phyloP scores from a whole-genome alignment of 1,140 invertebrate genomes.

The Drosophila bocqueti region DNA sequence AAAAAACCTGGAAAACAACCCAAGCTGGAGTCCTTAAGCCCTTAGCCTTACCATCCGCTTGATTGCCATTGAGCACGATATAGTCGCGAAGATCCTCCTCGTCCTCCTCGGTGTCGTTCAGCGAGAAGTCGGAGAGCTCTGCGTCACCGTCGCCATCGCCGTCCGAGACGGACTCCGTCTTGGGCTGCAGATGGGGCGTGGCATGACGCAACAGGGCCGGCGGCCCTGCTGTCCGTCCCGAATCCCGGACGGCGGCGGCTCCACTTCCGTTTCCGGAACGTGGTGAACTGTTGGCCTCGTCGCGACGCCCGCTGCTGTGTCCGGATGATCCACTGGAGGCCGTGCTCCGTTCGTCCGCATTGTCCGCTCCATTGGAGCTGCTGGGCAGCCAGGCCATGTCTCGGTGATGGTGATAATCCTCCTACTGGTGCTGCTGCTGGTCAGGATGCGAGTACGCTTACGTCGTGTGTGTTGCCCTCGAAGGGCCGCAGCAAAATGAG shows the following conservation, averaged over 20 bases:
- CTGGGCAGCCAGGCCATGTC: slow-evolving; percentile 72
- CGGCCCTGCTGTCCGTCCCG: slow-evolving; percentile 30
- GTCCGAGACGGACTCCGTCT: slow-evolving; percentile 80
- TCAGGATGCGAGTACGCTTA: neutral
- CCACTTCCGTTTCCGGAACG: slow-evolving; percentile 21
- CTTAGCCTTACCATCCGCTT: slow-evolving; percentile 65
- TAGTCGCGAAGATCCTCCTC: slow-evolving; percentile 80
- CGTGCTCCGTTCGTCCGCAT: slow-evolving; percentile 66
- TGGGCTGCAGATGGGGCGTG: slow-evolving; percentile 71
- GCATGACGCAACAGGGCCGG: slow-evolving; percentile 66
- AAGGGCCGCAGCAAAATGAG: slow-evolving; percentile 30
- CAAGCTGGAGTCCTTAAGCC: neutral
- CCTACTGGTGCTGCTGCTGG: neutral
- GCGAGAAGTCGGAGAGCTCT: slow-evolving; percentile 80
- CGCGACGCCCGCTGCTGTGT: slow-evolving; percentile 21
- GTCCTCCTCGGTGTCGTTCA: slow-evolving; percentile 83
- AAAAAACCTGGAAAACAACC: too few relatives aligned
- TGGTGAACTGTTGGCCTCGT: slow-evolving; percentile 28
- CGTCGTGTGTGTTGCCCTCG: slow-evolving; percentile 8
- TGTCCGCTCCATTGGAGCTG: slow-evolving; percentile 65
- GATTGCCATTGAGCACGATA: slow-evolving; percentile 70
- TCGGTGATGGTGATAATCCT: neutral
- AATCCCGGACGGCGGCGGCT: neutral
- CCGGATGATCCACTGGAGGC: slow-evolving; percentile 54
- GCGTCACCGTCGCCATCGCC: slow-evolving; percentile 57